Conservation (phyloP, 2,797 vertebrate species). For the Liparis tanakae region DNA sequence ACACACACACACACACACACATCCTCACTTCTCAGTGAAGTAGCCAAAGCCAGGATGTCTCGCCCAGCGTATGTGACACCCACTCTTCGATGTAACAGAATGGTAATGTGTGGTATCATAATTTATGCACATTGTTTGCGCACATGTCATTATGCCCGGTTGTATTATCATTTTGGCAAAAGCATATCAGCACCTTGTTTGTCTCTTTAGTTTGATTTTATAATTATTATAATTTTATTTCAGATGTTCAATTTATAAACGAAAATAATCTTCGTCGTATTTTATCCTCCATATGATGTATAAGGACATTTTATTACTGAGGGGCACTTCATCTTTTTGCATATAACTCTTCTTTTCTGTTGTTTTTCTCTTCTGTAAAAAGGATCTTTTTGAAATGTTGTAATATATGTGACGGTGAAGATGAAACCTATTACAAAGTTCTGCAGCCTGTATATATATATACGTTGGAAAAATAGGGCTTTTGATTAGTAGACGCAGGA, state of each 20-base stretch:
- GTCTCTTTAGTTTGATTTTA: slow-evolving; percentile 73
- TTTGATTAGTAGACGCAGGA: slow-evolving; percentile 86
- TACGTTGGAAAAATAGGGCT: slow-evolving; percentile 88
- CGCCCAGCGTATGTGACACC: slow-evolving; percentile 46
- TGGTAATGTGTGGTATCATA: slow-evolving; percentile 69
- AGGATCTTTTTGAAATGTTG: slow-evolving; percentile 88
- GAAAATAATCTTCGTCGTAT: slow-evolving; percentile 80
- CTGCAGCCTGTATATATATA: slow-evolving; percentile 94
- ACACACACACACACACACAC: slow-evolving; percentile 30
- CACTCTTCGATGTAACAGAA: slow-evolving; percentile 56
- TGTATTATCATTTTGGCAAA: slow-evolving; percentile 79
- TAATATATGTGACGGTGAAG: slow-evolving; percentile 90
- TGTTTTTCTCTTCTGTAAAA: slow-evolving; percentile 84
- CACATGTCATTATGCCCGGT: slow-evolving; percentile 78
- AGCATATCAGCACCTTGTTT: slow-evolving; percentile 87
- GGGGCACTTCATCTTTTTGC: slow-evolving; percentile 91
- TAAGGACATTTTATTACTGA: slow-evolving; percentile 79
- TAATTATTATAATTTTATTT: slow-evolving; percentile 77
- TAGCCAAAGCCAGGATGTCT: slow-evolving; percentile 60
- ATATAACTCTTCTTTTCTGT: slow-evolving; percentile 86
- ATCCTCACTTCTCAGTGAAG: slow-evolving; percentile 47
- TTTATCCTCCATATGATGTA: slow-evolving; percentile 83
- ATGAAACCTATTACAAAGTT: slow-evolving; percentile 89
- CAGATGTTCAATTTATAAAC: slow-evolving; percentile 81
- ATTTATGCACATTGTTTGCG: slow-evolving; percentile 80